A percentile compares a stretch with the other conserved stretches of the same genome.
Evolutionary conservation across 1,140 invertebrate species (phyloP).

Genomic region (Cydia amplana): DNA sequence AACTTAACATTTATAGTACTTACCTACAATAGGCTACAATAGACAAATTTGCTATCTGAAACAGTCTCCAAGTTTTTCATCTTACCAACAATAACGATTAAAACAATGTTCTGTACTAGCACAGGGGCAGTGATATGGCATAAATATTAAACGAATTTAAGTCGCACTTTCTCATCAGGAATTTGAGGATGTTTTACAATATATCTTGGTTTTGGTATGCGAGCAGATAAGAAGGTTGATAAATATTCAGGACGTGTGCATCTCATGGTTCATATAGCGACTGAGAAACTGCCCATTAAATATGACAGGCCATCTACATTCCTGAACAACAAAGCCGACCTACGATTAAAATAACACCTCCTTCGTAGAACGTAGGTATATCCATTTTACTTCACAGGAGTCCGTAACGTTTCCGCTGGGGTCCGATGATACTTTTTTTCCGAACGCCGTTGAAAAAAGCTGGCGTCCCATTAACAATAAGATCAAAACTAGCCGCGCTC

Average conservation of each 20-base stretch:
- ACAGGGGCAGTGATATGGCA: background rate
- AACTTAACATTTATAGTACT: too few species aligned
- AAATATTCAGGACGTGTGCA: conserved; percentile 58
- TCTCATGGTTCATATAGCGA: conserved; percentile 54
- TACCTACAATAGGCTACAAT: too few species aligned
- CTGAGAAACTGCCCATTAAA: conserved; percentile 73
- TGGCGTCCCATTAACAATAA: conserved; percentile 79
- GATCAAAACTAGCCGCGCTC: conserved; percentile 78
- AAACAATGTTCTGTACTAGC: background rate
- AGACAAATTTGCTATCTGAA: too few species aligned
- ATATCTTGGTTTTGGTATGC: background rate
- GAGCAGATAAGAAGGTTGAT: conserved; percentile 36
- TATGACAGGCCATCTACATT: conserved; percentile 78
- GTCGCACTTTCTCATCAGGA: background rate
- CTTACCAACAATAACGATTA: background rate
- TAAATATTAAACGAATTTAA: background rate
- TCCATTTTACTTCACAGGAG: conserved; percentile 75
- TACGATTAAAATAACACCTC: conserved; percentile 77
- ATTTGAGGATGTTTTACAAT: background rate
- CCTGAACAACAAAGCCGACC: conserved; percentile 74
- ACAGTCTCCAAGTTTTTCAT: background rate
- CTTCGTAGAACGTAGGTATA: conserved; percentile 75
- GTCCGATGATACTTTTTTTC: conserved; percentile 76
- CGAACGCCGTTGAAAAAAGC: conserved; percentile 70
- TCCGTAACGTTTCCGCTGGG: conserved; percentile 76